Conservation (phyloP, 2,888 invertebrate species). For the Entomobrya proxima region DNA sequence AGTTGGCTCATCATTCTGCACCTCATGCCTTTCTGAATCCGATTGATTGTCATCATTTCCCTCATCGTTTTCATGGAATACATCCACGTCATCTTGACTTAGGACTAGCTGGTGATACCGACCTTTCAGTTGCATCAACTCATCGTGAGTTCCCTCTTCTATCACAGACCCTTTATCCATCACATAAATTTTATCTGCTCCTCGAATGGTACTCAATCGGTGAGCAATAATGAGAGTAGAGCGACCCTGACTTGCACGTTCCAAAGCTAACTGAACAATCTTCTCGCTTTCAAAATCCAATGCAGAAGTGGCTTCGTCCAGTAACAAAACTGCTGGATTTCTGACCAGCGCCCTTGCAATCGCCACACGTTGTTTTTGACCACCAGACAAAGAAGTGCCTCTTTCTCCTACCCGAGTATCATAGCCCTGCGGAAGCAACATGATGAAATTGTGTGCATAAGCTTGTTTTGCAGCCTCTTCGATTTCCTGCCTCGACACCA, state of each 20-base stretch:
- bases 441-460: conserved; percentile 87
- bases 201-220: conserved; percentile 77
- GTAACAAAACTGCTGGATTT: conserved; percentile 78
- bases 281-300: conserved; percentile 79
- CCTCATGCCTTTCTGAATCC: too few relatives aligned
- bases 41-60: conserved; percentile 4
- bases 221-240: conserved; percentile 79
- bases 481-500: conserved; percentile 83
- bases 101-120: conserved; percentile 76
- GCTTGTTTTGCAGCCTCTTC: conserved; percentile 85
- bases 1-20: not conserved
- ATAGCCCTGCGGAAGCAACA: conserved; percentile 84
- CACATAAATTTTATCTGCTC: conserved; percentile 77
- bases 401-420: conserved; percentile 87
- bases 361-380: conserved; percentile 90
- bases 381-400: conserved; percentile 86
- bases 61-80: conserved; percentile 23
- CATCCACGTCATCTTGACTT: conserved; percentile 70
- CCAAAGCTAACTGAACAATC: conserved; percentile 79
- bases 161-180: conserved; percentile 76
- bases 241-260: conserved; percentile 77
- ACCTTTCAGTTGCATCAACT: conserved; percentile 76
- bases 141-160: conserved; percentile 76
- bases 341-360: conserved; percentile 82
- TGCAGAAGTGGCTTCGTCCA: conserved; percentile 80